Conservation (phyloP, 53 echinoderm and acorn worm species). For the Zoroaster sp. region DNA sequence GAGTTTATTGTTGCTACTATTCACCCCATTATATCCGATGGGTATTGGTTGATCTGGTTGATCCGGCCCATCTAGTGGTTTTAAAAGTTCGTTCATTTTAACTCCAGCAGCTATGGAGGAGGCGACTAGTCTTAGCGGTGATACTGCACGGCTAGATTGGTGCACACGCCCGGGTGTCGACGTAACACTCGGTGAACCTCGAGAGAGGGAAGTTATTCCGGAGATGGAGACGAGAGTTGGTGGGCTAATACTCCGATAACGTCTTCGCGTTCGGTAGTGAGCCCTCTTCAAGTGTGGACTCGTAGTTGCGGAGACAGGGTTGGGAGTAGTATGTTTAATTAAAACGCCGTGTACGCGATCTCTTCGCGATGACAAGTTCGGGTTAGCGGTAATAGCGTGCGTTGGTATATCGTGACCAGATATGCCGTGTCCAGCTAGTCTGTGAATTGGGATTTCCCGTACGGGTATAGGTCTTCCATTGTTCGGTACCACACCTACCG, state of each 20-base stretch:
- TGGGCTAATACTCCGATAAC: conserved; percentile 21
- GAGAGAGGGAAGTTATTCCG: background rate
- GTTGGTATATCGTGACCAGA: background rate
- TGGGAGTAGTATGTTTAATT: conserved; percentile 25
- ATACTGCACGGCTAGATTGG: background rate
- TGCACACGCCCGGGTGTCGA: conserved; percentile 1
- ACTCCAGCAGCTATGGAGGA: conserved; percentile 52
- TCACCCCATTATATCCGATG: background rate
- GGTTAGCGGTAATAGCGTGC: background rate
- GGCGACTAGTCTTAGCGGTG: conserved; percentile 52
- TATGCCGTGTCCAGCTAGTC: background rate
- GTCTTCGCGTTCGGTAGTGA: conserved; percentile 25
- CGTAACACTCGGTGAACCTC: background rate
- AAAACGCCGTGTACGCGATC: conserved; percentile 6
- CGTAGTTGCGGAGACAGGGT: background rate
- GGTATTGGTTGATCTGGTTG: background rate
- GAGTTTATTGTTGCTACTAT: conserved; percentile 7
- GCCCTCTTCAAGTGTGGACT: conserved; percentile 5
- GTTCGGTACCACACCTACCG: background rate
- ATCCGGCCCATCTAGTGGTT: conserved; percentile 55
- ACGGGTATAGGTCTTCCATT: background rate
- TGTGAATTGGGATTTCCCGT: conserved; percentile 18
- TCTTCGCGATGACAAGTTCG: background rate
- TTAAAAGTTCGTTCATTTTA: conserved; percentile 55
- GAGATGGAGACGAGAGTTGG: background rate